phyloP scores from a whole-genome alignment of 2,888 invertebrate genomes.

The Aphidius colemani region DNA sequence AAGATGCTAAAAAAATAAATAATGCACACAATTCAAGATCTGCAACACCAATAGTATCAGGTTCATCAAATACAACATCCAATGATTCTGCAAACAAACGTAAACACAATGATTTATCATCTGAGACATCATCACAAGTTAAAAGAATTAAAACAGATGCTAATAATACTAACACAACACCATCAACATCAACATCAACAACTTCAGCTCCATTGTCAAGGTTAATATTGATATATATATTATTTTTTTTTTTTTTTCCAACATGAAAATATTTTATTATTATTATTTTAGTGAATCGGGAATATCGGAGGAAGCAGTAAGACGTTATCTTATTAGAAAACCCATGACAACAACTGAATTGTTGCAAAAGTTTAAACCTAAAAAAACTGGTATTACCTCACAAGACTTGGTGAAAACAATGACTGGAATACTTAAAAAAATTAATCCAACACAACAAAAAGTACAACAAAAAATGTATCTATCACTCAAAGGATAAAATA shows the following conservation, averaged over 20 bases:
- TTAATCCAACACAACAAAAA: conserved; percentile 90
- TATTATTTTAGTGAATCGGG: conserved; percentile 74
- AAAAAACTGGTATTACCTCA: conserved; percentile 87
- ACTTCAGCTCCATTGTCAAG: conserved; percentile 48
- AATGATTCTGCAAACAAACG: conserved; percentile 27
- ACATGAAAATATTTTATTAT: neutral
- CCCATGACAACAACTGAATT: conserved; percentile 98
- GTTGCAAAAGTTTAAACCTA: conserved; percentile 92
- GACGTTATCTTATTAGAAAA: conserved; percentile 92
- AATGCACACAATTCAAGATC: conserved; percentile 62
- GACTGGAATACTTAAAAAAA: conserved; percentile 92
- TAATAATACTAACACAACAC: conserved; percentile 40
- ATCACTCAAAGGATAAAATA: conserved; percentile 69
- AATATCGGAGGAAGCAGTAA: conserved; percentile 92
- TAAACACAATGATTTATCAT: conserved; percentile 53
- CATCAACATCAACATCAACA: too few relatives aligned
- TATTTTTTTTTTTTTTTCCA: conserved; percentile 8
- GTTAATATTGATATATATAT: conserved; percentile 43
- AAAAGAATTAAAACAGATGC: conserved; percentile 64
- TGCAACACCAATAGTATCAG: conserved; percentile 59
- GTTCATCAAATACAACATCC: conserved; percentile 42
- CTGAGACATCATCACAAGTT: conserved; percentile 62
- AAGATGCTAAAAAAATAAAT: conserved; percentile 57
- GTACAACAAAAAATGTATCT: conserved; percentile 95
- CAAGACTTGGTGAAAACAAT: conserved; percentile 91